Percentiles rank a stretch among this genome's conserved stretches.
Evolutionary conservation across 2,888 invertebrate genomes (phyloP).

Genomic region (Bombyx huttoni): DNA sequence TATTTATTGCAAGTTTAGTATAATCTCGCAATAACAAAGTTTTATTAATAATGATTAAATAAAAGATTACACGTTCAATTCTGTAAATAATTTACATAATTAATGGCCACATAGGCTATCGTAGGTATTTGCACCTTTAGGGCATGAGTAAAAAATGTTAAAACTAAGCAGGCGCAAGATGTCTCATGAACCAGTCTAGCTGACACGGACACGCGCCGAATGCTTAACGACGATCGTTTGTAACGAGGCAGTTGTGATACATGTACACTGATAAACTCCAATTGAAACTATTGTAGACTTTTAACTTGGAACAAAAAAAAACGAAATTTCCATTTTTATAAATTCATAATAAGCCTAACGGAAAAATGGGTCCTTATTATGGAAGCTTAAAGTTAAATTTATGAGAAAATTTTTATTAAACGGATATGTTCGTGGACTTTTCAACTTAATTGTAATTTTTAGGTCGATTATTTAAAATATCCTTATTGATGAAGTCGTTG

Average conservation of each 20-base stretch:
- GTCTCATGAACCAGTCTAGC: conserved; percentile 28
- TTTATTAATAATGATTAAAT: background rate
- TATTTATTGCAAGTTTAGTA: no score
- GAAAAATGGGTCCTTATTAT: no score
- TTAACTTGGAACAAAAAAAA: no score
- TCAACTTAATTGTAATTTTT: no score
- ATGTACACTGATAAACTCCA: background rate
- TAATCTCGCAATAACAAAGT: background rate
- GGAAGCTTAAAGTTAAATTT: no score
- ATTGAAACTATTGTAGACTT: no score
- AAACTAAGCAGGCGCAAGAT: conserved; percentile 30
- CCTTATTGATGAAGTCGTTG: no score
- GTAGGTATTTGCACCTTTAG: conserved; percentile 10
- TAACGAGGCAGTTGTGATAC: background rate
- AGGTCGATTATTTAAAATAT: no score
- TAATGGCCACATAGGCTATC: background rate
- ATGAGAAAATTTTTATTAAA: no score
- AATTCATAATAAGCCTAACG: no score
- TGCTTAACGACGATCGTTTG: background rate
- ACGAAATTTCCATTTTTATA: no score
- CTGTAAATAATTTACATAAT: background rate
- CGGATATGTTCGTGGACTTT: no score
- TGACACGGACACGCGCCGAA: conserved; percentile 6
- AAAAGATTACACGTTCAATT: background rate
- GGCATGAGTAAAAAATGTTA: conserved; percentile 15